A percentile compares a stretch with the other conserved stretches of the same genome.
Evolutionary conservation across 2,888 invertebrate genomes (phyloP).

Genomic region (Dasysyrphus tricinctus): DNA sequence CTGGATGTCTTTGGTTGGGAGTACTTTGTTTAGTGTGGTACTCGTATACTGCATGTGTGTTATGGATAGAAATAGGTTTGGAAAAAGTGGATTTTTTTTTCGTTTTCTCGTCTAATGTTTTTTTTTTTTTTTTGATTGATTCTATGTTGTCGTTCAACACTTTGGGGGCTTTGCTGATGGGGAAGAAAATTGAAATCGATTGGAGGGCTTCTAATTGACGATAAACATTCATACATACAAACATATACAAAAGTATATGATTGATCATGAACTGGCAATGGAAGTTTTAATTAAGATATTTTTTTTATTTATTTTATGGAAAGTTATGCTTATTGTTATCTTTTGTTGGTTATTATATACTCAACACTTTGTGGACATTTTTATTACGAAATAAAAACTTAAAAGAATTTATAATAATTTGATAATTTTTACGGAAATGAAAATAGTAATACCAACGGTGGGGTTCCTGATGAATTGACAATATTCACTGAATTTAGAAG

Average conservation of each 20-base stretch:
- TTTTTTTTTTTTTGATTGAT: conserved; percentile 20
- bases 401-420: no score
- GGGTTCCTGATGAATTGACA: no score
- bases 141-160: conserved; percentile 40
- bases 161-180: conserved; percentile 40
- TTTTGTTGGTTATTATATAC: conserved; percentile 6
- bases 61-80: conserved; percentile 18
- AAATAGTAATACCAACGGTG: no score
- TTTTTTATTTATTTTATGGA: not conserved
- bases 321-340: conserved; percentile 9
- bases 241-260: conserved; percentile 33
- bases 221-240: not conserved
- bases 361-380: not conserved
- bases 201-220: conserved; percentile 50
- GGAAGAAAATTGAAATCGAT: conserved; percentile 44
- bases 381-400: not conserved
- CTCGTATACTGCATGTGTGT: not conserved
- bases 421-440: no score
- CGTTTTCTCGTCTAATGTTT: not conserved
- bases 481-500: no score
- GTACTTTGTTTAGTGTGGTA: conserved; percentile 2
- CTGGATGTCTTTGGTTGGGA: conserved; percentile 44
- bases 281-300: conserved; percentile 14
- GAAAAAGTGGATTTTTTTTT: conserved; percentile 13
- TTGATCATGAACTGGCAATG: conserved; percentile 41